phyloP scores from a whole-genome alignment of 2,113 vertebrate species.

The Rhinolophus ferrumequinum region DNA sequence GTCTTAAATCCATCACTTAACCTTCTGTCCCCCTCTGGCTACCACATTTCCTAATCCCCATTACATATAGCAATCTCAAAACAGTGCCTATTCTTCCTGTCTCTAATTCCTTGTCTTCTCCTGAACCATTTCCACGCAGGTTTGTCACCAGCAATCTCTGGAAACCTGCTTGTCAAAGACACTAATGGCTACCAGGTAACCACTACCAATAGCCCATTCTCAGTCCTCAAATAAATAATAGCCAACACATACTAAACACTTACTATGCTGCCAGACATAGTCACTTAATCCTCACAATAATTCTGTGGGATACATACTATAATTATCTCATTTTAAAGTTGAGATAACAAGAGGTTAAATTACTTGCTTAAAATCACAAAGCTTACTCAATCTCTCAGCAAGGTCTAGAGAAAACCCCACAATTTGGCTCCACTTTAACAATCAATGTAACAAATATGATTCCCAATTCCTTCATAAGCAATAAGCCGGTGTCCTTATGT shows the following conservation, averaged over 20 bases:
- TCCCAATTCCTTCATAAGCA: not conserved
- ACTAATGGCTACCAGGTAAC: not conserved
- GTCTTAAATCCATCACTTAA: conserved; percentile 10
- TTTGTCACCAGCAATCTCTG: not conserved
- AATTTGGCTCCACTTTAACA: not conserved
- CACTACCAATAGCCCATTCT: not conserved
- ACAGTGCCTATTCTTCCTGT: not conserved
- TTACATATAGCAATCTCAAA: conserved; percentile 15
- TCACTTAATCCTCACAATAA: not conserved
- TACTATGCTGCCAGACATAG: not conserved
- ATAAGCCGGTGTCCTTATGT: not conserved
- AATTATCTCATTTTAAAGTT: conserved; percentile 38
- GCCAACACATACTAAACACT: not conserved
- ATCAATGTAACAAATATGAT: not conserved
- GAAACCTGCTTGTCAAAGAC: not conserved
- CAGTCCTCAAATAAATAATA: not conserved
- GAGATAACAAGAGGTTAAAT: not conserved
- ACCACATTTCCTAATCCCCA: not conserved
- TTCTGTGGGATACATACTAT: not conserved
- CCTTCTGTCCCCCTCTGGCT: not conserved
- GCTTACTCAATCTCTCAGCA: not conserved
- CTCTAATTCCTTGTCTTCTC: not conserved
- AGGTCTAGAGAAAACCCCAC: not conserved
- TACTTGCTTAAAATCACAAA: not conserved
- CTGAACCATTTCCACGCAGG: not conserved